phyloP scores from a whole-genome alignment of 2,113 vertebrate species.

The Stigmatopora nigra region DNA sequence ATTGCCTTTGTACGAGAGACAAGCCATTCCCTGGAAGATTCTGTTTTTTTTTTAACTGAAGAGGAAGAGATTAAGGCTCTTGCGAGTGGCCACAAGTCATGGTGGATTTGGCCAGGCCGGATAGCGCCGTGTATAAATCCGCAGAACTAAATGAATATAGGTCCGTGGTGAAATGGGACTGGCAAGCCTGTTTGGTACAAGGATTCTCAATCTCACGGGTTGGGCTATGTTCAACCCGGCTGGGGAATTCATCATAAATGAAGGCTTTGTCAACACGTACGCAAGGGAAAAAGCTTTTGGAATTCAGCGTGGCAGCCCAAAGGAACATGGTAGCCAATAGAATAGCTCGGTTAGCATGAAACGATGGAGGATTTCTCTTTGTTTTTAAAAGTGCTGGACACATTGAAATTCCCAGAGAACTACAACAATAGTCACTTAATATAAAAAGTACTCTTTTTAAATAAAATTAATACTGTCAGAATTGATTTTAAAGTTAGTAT shows the following conservation, averaged over 20 bases:
- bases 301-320: slow-evolving; percentile 34
- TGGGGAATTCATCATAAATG: slow-evolving; percentile 60
- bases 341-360: background rate
- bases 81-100: slow-evolving; percentile 59
- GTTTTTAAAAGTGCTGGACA: background rate
- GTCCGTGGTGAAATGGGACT: slow-evolving; percentile 57
- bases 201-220: slow-evolving; percentile 57
- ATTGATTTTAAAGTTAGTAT: no score
- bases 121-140: slow-evolving; percentile 59
- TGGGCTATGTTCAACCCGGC: slow-evolving; percentile 26
- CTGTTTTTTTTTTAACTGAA: slow-evolving; percentile 49
- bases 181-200: slow-evolving; percentile 60
- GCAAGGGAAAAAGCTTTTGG: slow-evolving; percentile 39
- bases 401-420: background rate
- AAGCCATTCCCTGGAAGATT: slow-evolving; percentile 60
- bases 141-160: slow-evolving; percentile 70
- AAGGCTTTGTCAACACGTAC: slow-evolving; percentile 67
- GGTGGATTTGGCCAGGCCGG: slow-evolving; percentile 52
- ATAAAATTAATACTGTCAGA: no score
- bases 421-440: background rate
- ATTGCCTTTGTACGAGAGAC: slow-evolving; percentile 57
- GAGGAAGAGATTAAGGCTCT: slow-evolving; percentile 65
- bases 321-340: background rate
- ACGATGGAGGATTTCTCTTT: background rate
- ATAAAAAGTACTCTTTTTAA: background rate